These are phyloP conservation scores for Tetramorium bicarinatum DNA, from an alignment of 2,888 invertebrate species.

Conservation along the genomic window DNA sequence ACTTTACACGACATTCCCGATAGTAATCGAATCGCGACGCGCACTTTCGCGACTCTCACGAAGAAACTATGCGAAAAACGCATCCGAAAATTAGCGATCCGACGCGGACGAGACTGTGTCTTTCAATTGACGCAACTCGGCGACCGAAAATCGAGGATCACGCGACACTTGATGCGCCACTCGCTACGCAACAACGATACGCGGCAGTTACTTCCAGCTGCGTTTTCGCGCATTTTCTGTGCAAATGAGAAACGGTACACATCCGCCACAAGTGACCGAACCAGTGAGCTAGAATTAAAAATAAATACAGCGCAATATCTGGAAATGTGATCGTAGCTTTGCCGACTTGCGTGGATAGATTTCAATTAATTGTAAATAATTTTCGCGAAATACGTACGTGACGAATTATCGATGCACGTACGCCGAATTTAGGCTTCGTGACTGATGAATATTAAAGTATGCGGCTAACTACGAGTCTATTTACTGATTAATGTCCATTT, in stretches of 20 bases:
- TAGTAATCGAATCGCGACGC: background rate
- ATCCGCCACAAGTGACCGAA: background rate
- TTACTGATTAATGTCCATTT: background rate
- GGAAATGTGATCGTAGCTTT: background rate
- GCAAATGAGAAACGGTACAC: background rate
- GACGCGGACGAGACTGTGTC: too few relatives aligned
- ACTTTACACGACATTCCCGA: background rate
- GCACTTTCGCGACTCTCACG: background rate
- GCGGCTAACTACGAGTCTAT: background rate
- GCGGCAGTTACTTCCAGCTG: too few relatives aligned
- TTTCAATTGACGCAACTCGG: background rate
- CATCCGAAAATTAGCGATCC: too few relatives aligned
- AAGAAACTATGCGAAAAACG: background rate
- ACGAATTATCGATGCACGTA: background rate
- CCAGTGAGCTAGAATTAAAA: background rate
- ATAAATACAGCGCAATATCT: background rate
- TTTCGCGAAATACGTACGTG: background rate
- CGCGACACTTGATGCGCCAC: background rate
- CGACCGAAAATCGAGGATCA: background rate
- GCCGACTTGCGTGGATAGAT: background rate
- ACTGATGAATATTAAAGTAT: background rate
- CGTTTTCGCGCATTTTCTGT: too few relatives aligned
- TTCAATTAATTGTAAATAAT: background rate
- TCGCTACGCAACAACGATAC: background rate
- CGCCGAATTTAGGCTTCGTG: background rate